Evolutionary conservation across 2,888 invertebrate genomes (phyloP).

Genomic region (Mythimna vitellina): DNA sequence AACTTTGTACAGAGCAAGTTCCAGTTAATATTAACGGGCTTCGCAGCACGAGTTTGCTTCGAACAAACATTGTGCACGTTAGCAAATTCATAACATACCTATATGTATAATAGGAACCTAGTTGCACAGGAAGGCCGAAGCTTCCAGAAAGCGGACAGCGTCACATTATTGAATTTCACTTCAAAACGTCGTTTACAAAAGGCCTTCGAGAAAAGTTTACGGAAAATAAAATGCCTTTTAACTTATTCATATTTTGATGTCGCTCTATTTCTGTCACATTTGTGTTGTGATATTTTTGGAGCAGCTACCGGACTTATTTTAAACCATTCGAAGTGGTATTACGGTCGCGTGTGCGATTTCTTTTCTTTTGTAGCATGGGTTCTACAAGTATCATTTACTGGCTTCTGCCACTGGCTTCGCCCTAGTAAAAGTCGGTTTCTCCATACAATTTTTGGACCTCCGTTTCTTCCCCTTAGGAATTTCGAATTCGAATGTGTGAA

Average conservation of each 20-base stretch:
- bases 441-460: too few species aligned
- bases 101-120: constrained; percentile 19
- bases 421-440: too few species aligned
- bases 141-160: constrained; percentile 57
- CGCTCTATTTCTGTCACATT: constrained; percentile 16
- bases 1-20: constrained; percentile 44
- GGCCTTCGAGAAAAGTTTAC: constrained; percentile 33
- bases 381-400: too few species aligned
- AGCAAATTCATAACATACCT: constrained; percentile 59
- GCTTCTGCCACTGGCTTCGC: too few species aligned
- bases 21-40: constrained; percentile 70
- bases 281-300: constrained; percentile 10
- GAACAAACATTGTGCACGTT: constrained; percentile 70
- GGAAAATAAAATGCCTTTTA: constrained; percentile 27
- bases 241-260: constrained; percentile 26
- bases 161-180: constrained; percentile 75
- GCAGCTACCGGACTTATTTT: background rate
- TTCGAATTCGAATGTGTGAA: too few species aligned
- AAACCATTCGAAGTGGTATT: background rate
- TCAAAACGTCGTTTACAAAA: constrained; percentile 64
- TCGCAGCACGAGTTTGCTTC: constrained; percentile 67
- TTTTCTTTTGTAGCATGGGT: background rate
- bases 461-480: too few species aligned
- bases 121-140: constrained; percentile 33
- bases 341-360: background rate